Percentiles rank a stretch among this genome's conserved stretches.
Evolutionary conservation across 2,113 vertebrate genomes (phyloP).

Genomic region (Cyanistes caeruleus): DNA sequence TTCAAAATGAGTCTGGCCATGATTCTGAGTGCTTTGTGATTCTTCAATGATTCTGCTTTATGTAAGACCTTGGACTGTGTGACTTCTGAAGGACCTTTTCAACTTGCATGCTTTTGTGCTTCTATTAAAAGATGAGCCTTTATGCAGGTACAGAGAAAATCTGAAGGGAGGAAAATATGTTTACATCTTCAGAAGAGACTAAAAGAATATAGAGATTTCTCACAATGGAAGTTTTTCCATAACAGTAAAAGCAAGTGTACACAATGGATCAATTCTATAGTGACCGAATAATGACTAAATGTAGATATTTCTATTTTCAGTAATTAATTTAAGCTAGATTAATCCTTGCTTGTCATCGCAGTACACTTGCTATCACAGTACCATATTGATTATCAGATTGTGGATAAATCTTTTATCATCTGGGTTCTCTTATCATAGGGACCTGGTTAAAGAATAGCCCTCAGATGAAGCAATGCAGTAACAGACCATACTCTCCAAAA

Average conservation of each 20-base stretch:
- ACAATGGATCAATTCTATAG: neutral
- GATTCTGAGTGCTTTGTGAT: neutral
- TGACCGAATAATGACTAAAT: neutral
- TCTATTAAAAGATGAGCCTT: neutral
- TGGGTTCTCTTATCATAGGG: neutral
- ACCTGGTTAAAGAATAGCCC: neutral
- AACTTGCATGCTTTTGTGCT: neutral
- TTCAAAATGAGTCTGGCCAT: neutral
- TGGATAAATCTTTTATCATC: neutral
- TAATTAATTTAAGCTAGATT: neutral
- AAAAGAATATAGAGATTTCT: neutral
- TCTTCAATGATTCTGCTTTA: neutral
- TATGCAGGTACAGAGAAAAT: neutral
- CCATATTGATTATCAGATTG: neutral
- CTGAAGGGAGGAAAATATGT: neutral
- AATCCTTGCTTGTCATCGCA: neutral
- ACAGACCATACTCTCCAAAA: neutral
- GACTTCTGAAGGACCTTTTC: neutral
- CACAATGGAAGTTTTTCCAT: neutral
- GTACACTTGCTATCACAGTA: neutral
- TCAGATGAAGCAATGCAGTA: neutral
- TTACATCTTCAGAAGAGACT: neutral
- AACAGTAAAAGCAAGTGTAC: neutral
- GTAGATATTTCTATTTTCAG: neutral
- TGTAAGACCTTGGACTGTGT: neutral